These are phyloP conservation scores for Brachycybe producta DNA, from an alignment of 2,888 invertebrate genomes.

Conservation along the genomic window DNA sequence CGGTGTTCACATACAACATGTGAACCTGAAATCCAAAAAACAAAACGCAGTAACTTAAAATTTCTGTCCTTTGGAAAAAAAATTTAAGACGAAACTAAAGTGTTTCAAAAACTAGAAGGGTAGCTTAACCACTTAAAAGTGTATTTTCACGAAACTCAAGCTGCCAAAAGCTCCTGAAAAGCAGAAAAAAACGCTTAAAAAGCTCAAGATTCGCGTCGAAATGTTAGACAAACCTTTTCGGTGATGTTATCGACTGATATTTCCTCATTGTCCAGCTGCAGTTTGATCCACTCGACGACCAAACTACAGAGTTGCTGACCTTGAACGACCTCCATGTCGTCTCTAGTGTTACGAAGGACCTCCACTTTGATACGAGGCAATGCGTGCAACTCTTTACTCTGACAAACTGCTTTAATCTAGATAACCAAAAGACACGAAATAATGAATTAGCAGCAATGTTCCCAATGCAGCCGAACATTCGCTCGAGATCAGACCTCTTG, in stretches of 20 bases:
- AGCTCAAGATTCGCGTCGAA: not conserved
- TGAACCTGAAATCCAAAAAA: conserved; percentile 46
- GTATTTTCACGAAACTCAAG: too few relatives aligned
- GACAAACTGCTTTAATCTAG: conserved; percentile 52
- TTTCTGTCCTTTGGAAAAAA: not conserved
- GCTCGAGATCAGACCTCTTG: too few relatives aligned
- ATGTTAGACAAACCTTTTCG: conserved; percentile 42
- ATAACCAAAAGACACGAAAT: conserved; percentile 19
- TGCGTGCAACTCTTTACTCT: conserved; percentile 47
- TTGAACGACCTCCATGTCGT: conserved; percentile 47
- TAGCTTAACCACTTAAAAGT: not conserved
- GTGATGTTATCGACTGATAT: conserved; percentile 34
- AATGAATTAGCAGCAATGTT: not conserved
- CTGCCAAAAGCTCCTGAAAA: too few relatives aligned
- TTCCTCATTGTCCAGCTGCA: conserved; percentile 31
- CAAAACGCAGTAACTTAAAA: not conserved
- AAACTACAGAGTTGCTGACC: conserved; percentile 47
- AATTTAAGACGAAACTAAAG: too few relatives aligned
- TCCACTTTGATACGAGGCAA: conserved; percentile 58
- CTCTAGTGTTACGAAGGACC: conserved; percentile 56
- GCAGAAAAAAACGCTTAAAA: not conserved
- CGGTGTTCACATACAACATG: conserved; percentile 58
- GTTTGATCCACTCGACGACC: conserved; percentile 49
- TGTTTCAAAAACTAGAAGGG: too few relatives aligned
- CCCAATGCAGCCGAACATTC: not conserved